A percentile compares a stretch with the other conserved stretches of the same genome.
Conservation (phyloP, 2,888 invertebrate species). For the Athalia circularis region DNA sequence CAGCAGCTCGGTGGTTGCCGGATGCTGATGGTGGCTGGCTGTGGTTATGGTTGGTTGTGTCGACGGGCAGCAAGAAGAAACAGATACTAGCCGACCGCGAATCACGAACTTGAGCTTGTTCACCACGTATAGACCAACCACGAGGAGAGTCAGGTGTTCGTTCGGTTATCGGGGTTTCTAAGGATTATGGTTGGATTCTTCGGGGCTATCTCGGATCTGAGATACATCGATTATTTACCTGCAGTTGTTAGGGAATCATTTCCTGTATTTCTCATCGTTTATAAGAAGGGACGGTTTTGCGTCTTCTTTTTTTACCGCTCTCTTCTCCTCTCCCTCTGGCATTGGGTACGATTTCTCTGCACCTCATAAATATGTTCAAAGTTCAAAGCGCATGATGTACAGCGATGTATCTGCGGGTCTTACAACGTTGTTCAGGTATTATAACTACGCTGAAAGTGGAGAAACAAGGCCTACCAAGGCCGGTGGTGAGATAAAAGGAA, state of each 20-base stretch:
- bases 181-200: conserved; percentile 19
- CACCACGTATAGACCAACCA: neutral
- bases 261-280: conserved; percentile 9
- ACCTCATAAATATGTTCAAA: too few species aligned
- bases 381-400: too few species aligned
- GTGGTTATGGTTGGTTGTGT: conserved; percentile 59
- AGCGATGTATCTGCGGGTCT: neutral
- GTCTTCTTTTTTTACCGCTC: neutral
- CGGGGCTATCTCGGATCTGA: conserved; percentile 23
- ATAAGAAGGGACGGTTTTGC: neutral
- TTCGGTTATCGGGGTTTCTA: neutral
- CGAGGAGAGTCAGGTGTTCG: conserved; percentile 6
- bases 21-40: conserved; percentile 30
- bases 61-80: conserved; percentile 30
- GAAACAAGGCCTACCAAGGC: neutral
- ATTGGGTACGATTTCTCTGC: too few species aligned
- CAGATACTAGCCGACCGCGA: conserved; percentile 38
- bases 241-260: conserved; percentile 14
- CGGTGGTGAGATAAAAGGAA: neutral
- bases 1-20: neutral
- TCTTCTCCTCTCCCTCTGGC: too few species aligned
- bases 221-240: conserved; percentile 16
- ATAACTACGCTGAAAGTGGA: neutral
- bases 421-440: neutral
- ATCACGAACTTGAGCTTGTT: conserved; percentile 28